Percentiles rank a stretch among this genome's conserved stretches.
Evolutionary conservation across 2,113 vertebrate genomes (phyloP).

Genomic region (Zapus hudsonius): DNA sequence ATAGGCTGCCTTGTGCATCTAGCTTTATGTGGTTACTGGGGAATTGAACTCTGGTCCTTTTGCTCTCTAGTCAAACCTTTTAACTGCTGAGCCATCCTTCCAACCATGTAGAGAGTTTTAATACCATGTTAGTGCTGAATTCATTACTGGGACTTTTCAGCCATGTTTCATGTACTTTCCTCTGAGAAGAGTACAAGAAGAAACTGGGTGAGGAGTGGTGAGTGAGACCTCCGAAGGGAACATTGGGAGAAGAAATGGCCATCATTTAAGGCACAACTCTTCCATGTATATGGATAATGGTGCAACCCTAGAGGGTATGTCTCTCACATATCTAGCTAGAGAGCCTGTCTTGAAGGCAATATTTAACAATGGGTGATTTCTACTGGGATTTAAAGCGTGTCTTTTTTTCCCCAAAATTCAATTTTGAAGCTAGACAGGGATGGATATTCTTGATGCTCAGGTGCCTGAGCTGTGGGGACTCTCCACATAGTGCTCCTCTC

Average conservation of each 20-base stretch:
- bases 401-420: not conserved
- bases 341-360: not conserved
- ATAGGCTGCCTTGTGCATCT: no score
- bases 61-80: no score
- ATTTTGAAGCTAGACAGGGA: not conserved
- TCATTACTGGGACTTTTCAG: not conserved
- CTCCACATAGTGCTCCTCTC: not conserved
- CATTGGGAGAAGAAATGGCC: not conserved
- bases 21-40: no score
- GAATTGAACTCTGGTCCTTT: no score
- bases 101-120: no score
- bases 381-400: not conserved
- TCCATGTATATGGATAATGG: not conserved
- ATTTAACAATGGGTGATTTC: not conserved
- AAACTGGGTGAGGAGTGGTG: not conserved
- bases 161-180: not conserved
- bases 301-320: not conserved
- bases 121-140: no score
- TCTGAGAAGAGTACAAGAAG: not conserved
- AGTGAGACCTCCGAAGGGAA: not conserved
- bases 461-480: not conserved
- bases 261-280: fast-evolving
- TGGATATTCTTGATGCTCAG: not conserved
- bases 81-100: no score
- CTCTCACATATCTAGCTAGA: not conserved